A percentile compares a stretch with the other conserved stretches of the same genome.
Conservation (phyloP, 1,140 invertebrate species). For the Drosophila orosa region DNA sequence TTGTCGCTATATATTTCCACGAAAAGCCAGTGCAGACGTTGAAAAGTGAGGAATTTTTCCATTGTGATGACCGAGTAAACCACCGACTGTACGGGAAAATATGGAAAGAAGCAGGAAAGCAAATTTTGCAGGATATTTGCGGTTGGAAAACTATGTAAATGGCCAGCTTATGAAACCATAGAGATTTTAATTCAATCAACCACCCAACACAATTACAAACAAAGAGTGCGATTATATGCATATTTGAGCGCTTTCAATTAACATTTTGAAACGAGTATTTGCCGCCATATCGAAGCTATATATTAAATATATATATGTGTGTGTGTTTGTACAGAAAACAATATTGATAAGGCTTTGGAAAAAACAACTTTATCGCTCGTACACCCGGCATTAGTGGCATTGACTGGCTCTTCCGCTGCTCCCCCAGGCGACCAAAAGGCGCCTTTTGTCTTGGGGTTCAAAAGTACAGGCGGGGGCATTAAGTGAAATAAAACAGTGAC, state of each 20-base stretch:
- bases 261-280: constrained; percentile 1
- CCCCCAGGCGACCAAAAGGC: constrained; percentile 24
- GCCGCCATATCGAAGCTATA: neutral
- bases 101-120: neutral
- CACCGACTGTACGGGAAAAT: constrained; percentile 5
- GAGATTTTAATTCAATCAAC: neutral
- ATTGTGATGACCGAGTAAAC: constrained; percentile 19
- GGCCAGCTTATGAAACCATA: neutral
- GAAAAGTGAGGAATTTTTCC: constrained; percentile 42
- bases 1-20: constrained; percentile 41
- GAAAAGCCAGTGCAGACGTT: constrained; percentile 27
- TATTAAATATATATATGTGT: neutral
- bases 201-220: neutral
- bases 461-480: constrained; percentile 44
- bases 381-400: constrained; percentile 5
- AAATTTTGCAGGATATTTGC: constrained; percentile 10
- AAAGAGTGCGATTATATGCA: neutral
- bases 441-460: constrained; percentile 63
- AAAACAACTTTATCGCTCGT: constrained; percentile 31
- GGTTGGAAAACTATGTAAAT: neutral
- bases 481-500: constrained; percentile 19
- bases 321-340: neutral
- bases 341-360: constrained; percentile 13
- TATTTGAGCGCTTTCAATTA: constrained; percentile 1
- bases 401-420: constrained; percentile 22